Conservation (phyloP, 2,797 vertebrate species). For the Cryptoprocta ferox region DNA sequence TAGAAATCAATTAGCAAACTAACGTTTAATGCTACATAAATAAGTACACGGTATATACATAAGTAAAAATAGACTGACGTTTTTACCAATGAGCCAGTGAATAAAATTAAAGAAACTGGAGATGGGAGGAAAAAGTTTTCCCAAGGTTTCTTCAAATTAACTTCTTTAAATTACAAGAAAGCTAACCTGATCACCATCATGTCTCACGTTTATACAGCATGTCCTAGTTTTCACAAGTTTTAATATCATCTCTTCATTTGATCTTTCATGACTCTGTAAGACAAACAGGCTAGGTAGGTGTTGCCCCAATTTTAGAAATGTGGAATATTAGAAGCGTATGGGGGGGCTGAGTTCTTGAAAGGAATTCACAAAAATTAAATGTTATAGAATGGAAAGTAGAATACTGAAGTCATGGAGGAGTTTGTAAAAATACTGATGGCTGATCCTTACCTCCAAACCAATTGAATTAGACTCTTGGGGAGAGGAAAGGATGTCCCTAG, state of each 20-base stretch:
- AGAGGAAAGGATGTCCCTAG: background rate
- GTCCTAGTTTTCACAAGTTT: background rate
- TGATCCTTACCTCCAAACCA: background rate
- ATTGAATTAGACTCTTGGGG: background rate
- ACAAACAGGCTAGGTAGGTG: background rate
- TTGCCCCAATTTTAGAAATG: background rate
- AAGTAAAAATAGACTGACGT: conserved; percentile 29
- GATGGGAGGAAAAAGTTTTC: background rate
- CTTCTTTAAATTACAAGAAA: conserved; percentile 42
- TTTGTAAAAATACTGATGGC: background rate
- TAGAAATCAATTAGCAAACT: conserved; percentile 38
- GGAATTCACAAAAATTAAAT: background rate
- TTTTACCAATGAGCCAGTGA: conserved; percentile 8
- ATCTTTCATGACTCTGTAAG: background rate
- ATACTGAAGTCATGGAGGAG: background rate
- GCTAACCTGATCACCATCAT: background rate
- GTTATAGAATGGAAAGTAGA: background rate
- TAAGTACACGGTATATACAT: background rate
- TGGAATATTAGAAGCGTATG: background rate
- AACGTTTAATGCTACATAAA: background rate
- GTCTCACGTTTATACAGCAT: background rate
- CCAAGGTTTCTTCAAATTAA: background rate
- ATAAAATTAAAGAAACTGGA: conserved; percentile 43
- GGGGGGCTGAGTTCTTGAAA: background rate
- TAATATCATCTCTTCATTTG: conserved; percentile 19